A percentile compares a stretch with the other conserved stretches of the same genome.
phyloP scores from a whole-genome alignment of 2,888 invertebrate genomes.

The Diogma glabrata region DNA sequence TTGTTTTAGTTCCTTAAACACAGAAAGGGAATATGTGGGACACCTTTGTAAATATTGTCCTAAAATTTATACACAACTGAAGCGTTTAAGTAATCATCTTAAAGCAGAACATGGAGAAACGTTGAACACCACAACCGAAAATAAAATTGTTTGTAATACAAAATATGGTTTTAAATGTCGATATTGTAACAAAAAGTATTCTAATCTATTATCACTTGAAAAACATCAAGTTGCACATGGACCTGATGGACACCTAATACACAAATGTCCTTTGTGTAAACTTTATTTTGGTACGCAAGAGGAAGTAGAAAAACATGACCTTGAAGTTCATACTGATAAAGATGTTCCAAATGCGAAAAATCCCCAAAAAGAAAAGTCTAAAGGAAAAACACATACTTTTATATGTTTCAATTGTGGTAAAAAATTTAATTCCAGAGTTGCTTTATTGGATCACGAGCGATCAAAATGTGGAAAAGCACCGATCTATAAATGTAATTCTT shows the following conservation, averaged over 20 bases:
- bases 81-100: conserved; percentile 32
- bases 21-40: no score
- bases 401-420: conserved; percentile 27
- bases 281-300: conserved; percentile 33
- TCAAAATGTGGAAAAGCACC: conserved; percentile 37
- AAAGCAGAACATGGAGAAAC: conserved; percentile 26
- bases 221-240: conserved; percentile 32
- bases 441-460: conserved; percentile 36
- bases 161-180: conserved; percentile 26
- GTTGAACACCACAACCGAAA: neutral
- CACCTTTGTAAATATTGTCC: conserved; percentile 31
- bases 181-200: conserved; percentile 31
- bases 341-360: conserved; percentile 16
- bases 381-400: no score
- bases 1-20: no score
- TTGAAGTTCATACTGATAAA: conserved; percentile 18
- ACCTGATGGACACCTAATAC: conserved; percentile 27
- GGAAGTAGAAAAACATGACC: conserved; percentile 35
- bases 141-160: neutral
- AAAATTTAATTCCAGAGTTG: conserved; percentile 33
- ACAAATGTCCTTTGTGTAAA: conserved; percentile 37
- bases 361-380: conserved; percentile 23
- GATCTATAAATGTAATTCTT: conserved; percentile 32
- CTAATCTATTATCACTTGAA: conserved; percentile 27
- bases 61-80: conserved; percentile 32